Percentiles rank a stretch among this genome's conserved stretches.
Conservation (phyloP, 2,797 vertebrate genomes). For the Rhinogobio ventralis region DNA sequence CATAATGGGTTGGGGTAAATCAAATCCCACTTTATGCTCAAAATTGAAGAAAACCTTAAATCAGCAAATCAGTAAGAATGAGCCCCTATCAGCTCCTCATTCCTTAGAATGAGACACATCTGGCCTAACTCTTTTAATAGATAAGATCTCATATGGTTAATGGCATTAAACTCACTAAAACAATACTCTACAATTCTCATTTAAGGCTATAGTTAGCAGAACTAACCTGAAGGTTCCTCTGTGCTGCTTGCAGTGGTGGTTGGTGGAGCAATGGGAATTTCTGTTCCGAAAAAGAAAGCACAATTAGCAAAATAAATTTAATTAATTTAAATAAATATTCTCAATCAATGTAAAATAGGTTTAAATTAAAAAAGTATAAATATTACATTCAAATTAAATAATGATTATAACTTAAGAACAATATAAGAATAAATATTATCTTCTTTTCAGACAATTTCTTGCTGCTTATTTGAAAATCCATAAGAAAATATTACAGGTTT, state of each 20-base stretch:
- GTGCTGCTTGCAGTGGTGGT: conserved; percentile 89
- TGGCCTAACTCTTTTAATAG: conserved; percentile 64
- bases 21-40: conserved; percentile 35
- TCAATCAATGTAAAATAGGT: not conserved
- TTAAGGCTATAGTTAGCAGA: not conserved
- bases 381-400: not conserved
- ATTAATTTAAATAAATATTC: not conserved
- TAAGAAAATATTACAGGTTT: not conserved
- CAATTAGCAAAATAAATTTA: conserved; percentile 48
- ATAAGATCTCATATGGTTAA: not conserved
- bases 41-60: conserved; percentile 52
- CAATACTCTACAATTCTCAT: not conserved
- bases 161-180: not conserved
- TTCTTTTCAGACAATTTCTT: not conserved
- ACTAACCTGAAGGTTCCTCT: conserved; percentile 90
- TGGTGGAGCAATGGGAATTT: conserved; percentile 90
- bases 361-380: not conserved
- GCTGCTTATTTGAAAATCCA: not conserved
- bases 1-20: conserved; percentile 32
- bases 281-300: conserved; percentile 73
- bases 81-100: conserved; percentile 17
- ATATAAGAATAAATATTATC: no score
- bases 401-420: not conserved
- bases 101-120: conserved; percentile 57
- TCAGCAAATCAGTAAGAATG: conserved; percentile 63